Percentiles rank a stretch among this genome's conserved stretches.
phyloP scores from a whole-genome alignment of 2,113 vertebrate species.

The Centrocercus urophasianus region DNA sequence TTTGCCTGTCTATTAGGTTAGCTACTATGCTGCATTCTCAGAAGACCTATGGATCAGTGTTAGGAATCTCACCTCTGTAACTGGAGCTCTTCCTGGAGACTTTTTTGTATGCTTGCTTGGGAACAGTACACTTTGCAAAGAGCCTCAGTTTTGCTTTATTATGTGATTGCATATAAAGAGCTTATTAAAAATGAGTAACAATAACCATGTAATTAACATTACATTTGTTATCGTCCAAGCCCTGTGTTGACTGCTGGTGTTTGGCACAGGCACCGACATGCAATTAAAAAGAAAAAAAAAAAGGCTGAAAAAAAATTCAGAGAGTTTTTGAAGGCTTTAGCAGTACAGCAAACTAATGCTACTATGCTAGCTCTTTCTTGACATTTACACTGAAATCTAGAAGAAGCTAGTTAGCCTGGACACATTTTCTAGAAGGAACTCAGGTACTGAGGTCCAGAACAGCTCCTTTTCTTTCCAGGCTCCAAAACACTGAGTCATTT shows the following conservation, averaged over 20 bases:
- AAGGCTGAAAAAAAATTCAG: neutral
- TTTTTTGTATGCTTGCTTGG: neutral
- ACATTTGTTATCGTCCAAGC: conserved; percentile 4
- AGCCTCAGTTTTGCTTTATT: conserved; percentile 30
- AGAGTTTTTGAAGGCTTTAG: neutral
- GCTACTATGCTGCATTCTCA: neutral
- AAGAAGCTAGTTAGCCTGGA: neutral
- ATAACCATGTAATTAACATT: conserved; percentile 48
- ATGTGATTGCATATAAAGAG: conserved; percentile 30
- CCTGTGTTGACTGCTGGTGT: conserved; percentile 23
- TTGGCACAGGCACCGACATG: neutral
- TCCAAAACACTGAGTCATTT: neutral
- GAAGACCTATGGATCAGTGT: neutral
- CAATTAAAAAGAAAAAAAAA: neutral
- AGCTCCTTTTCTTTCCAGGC: neutral
- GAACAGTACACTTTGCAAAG: neutral
- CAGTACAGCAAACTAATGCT: neutral
- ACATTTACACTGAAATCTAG: neutral
- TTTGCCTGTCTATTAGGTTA: neutral
- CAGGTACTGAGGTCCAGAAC: neutral
- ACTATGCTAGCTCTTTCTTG: neutral
- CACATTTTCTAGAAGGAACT: neutral
- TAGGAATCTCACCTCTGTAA: neutral
- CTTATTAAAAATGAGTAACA: conserved; percentile 50
- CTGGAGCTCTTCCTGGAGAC: neutral